A percentile compares a stretch with the other conserved stretches of the same genome.
Conservation (phyloP, 2,888 invertebrate genomes). For the Aphelenchoides bicaudatus region DNA sequence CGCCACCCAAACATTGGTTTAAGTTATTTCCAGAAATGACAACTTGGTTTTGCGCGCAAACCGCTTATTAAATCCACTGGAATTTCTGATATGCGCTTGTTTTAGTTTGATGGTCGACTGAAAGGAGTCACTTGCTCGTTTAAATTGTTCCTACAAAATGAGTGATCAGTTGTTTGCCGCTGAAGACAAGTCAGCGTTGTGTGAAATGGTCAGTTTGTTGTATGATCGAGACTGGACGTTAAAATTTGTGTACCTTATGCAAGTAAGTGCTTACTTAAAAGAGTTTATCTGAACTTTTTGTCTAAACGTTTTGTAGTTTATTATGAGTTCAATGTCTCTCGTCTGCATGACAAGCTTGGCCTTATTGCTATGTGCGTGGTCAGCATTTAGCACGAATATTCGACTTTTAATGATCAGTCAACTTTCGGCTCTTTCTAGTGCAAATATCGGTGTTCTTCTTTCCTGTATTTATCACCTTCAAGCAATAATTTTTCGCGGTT, state of each 20-base stretch:
- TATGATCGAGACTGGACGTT: constrained; percentile 18
- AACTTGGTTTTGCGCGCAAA: too few relatives aligned
- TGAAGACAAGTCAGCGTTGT: background rate
- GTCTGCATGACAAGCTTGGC: constrained; percentile 20
- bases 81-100: too few relatives aligned
- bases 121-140: background rate
- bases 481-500: constrained; percentile 31
- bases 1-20: too few relatives aligned
- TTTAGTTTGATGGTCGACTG: background rate
- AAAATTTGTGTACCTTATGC: constrained; percentile 26
- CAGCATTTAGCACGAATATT: constrained; percentile 15
- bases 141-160: too few relatives aligned
- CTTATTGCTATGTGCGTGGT: constrained; percentile 19
- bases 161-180: background rate
- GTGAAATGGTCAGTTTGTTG: constrained; percentile 1
- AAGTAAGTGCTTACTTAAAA: too few relatives aligned
- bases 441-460: constrained; percentile 34
- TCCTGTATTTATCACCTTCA: constrained; percentile 36
- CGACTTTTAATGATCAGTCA: constrained; percentile 25
- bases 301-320: too few relatives aligned
- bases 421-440: constrained; percentile 20
- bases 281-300: too few relatives aligned
- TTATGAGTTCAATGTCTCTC: constrained; percentile 24
- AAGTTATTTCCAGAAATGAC: too few relatives aligned
- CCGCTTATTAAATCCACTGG: too few relatives aligned